Evolutionary conservation across 1,140 invertebrate genomes (phyloP).

Genomic region (Pollicipes pollicipes): DNA sequence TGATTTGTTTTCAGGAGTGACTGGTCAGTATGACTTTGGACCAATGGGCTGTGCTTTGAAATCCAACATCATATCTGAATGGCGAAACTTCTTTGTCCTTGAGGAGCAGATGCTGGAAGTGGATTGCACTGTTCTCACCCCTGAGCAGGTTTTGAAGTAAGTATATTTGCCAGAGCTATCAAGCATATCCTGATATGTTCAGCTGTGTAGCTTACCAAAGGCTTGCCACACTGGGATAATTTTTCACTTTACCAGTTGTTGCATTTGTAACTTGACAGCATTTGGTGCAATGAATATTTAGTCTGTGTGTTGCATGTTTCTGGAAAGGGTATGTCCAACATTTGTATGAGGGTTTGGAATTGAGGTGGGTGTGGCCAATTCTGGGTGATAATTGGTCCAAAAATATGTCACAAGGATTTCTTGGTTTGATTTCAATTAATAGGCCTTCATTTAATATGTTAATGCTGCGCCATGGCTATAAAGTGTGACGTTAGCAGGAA

Average conservation of each 20-base stretch:
- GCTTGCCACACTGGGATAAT: not conserved
- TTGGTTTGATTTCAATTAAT: too few species aligned
- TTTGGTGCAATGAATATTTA: too few species aligned
- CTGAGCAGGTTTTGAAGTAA: constrained; percentile 75
- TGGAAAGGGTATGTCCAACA: too few species aligned
- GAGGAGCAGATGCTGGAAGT: constrained; percentile 98
- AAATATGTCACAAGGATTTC: too few species aligned
- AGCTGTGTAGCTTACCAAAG: constrained; percentile 25
- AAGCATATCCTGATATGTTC: too few species aligned
- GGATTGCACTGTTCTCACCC: constrained; percentile 91
- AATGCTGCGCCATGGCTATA: too few species aligned
- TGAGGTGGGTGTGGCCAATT: too few species aligned
- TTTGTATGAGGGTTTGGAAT: too few species aligned
- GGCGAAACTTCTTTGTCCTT: constrained; percentile 91
- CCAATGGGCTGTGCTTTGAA: constrained; percentile 99
- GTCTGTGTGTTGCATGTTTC: too few species aligned
- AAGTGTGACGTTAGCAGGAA: too few species aligned
- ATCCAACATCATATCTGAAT: constrained; percentile 77
- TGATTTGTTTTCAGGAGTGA: constrained; percentile 31
- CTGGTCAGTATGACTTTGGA: constrained; percentile 89
- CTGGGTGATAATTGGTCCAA: too few species aligned
- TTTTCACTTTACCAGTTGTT: not conserved
- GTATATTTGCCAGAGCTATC: not conserved
- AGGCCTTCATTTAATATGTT: too few species aligned
- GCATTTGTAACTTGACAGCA: constrained; percentile 1